These are phyloP conservation scores for Euplagia quadripunctaria DNA, from an alignment of 2,888 invertebrate species.

Conservation along the genomic window DNA sequence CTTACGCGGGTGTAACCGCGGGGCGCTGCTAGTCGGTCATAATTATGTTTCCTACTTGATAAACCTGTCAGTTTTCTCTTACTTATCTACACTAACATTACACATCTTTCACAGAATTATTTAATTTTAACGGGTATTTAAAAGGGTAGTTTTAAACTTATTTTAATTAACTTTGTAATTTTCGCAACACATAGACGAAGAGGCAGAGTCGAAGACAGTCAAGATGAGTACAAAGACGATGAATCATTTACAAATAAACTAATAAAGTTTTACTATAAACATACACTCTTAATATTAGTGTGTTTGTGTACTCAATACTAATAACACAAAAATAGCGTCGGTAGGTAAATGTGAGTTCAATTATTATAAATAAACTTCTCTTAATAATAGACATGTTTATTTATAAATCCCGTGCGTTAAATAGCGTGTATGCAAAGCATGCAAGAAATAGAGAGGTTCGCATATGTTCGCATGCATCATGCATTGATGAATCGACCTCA, in stretches of 20 bases:
- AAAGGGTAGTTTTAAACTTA: background rate
- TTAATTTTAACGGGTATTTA: background rate
- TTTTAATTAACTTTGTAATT: background rate
- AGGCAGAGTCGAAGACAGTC: background rate
- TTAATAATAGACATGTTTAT: conserved; percentile 35
- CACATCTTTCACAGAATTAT: background rate
- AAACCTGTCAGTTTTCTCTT: background rate
- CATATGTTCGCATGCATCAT: conserved; percentile 52
- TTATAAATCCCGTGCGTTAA: conserved; percentile 40
- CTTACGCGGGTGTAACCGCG: too few species aligned
- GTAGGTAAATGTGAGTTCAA: conserved; percentile 5
- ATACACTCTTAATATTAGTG: background rate
- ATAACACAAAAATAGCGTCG: conserved; percentile 14
- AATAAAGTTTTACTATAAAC: background rate
- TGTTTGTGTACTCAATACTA: conserved; percentile 9
- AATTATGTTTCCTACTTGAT: background rate
- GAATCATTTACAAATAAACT: background rate
- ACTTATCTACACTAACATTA: too few species aligned
- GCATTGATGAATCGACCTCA: conserved; percentile 54
- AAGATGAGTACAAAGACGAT: background rate
- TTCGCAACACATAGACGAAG: too few species aligned
- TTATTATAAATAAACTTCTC: conserved; percentile 16
- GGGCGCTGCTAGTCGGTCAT: too few species aligned
- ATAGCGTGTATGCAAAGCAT: conserved; percentile 58
- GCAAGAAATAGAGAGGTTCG: conserved; percentile 41